Evolutionary conservation across 2,797 vertebrate genomes (phyloP), one percentile per base, ranked within the genome.

Genomic region (Coendou prehensilis): DNA sequence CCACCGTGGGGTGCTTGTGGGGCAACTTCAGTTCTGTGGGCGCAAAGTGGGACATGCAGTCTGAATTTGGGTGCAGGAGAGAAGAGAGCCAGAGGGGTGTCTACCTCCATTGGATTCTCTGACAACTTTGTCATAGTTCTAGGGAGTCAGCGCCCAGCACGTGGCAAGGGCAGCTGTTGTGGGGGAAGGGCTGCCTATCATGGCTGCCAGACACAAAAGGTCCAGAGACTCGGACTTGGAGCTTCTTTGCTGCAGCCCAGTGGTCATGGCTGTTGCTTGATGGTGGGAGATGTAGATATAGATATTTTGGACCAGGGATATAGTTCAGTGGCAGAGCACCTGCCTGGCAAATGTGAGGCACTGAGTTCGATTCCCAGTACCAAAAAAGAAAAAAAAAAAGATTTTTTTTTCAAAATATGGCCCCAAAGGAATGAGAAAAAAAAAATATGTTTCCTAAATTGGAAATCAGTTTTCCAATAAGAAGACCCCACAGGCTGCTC

Each of bases 381-480:
- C 37, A 41, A 41, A 41, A 41, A 41, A 41, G 37, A 41, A 41
- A 41, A 41, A 41, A 41, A 41, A 41, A 41, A 41, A 41, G 37
- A 41, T 41, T 41, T 41, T 41, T 41, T 67, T 56, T n/a, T 56
- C 17, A 75, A 88, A 80, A 17, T 33, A 67, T 75, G 20, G 18
- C n/a, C 50, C 82, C 52, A 52, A n/a, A 91, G 69, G 79, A 76
- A n/a, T 67, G 33, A 67, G 14, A 67, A n/a, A 67, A n/a, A 67
- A 67, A 20, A 7, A 28, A 61, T 28, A 59, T 33, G 18, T 86
- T 78, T 88, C 50, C 59, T 76, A 84, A 94, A 69, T 56, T 86
- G 37, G 50, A 95, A 81, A 87, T 87, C 15, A 73, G 26, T 67
- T 87, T 95, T 93, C 67, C 6, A 54, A 5, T 87, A 93, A 89